These are phyloP conservation scores for Aleadryas rufinucha DNA, from an alignment of 2,113 vertebrate species.

Conservation along the genomic window DNA sequence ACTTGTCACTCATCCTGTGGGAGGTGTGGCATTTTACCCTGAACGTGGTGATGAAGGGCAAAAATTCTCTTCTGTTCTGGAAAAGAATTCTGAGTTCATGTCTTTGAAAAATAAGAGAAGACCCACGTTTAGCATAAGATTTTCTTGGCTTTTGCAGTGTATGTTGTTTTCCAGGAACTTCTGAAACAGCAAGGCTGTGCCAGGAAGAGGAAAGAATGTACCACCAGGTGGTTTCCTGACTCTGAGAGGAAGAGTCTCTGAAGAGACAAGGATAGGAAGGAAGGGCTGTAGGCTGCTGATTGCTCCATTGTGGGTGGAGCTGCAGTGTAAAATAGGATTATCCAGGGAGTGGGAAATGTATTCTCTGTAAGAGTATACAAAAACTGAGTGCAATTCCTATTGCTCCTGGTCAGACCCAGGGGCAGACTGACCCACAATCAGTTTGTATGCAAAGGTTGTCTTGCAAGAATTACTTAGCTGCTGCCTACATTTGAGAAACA, in stretches of 20 bases:
- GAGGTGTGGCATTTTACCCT: neutral
- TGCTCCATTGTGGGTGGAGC: neutral
- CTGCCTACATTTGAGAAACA: neutral
- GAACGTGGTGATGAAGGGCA: neutral
- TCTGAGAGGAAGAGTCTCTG: neutral
- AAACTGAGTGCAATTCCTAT: neutral
- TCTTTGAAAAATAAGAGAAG: neutral
- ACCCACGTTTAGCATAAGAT: neutral
- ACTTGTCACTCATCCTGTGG: neutral
- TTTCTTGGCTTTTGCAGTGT: neutral
- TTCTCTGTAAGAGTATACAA: neutral
- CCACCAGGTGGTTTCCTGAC: neutral
- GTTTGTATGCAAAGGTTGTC: neutral
- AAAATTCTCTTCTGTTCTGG: neutral
- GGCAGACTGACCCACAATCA: neutral
- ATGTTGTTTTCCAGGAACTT: neutral
- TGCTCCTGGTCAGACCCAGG: neutral
- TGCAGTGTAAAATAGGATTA: neutral
- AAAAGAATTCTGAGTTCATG: neutral
- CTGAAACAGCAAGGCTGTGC: neutral
- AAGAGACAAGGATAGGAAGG: conserved; percentile 12
- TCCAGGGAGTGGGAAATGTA: neutral
- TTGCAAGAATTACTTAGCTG: neutral
- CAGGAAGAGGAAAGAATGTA: neutral
- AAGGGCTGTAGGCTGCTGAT: neutral